Percentiles rank a stretch among this genome's conserved stretches.
Evolutionary conservation across 2,888 invertebrate species (phyloP).

Genomic region (Pachycephus smyrnensis): DNA sequence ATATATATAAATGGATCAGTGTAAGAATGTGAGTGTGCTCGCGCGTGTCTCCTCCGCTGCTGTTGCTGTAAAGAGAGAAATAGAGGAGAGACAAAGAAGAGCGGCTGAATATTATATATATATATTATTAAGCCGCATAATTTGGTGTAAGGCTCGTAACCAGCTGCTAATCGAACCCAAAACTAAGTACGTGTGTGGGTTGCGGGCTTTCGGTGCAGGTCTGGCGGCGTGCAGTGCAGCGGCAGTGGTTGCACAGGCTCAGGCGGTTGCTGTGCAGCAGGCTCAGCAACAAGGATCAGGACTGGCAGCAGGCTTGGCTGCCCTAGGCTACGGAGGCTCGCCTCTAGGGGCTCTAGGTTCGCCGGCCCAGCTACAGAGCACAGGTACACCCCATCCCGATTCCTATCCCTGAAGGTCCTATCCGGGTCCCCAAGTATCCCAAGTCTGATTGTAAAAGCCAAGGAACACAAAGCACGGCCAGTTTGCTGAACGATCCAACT

Average conservation of each 20-base stretch:
- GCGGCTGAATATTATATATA: too few relatives aligned
- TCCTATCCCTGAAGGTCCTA: too few relatives aligned
- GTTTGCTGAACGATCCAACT: too few relatives aligned
- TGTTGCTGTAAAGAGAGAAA: too few relatives aligned
- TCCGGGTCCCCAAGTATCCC: too few relatives aligned
- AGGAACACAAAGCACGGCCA: too few relatives aligned
- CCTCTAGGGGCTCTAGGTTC: conserved; percentile 65
- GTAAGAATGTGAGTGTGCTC: too few relatives aligned
- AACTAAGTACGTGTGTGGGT: conserved; percentile 41
- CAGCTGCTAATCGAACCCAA: neutral
- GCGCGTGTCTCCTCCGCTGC: too few relatives aligned
- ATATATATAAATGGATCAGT: too few relatives aligned
- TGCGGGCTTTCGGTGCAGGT: conserved; percentile 69
- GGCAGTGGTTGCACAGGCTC: conserved; percentile 64
- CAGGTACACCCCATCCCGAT: conserved; percentile 52
- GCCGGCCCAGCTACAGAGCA: conserved; percentile 65
- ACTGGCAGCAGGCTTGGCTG: conserved; percentile 64
- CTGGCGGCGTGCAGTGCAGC: conserved; percentile 73
- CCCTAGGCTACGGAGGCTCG: conserved; percentile 65
- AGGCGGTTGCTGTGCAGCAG: conserved; percentile 65
- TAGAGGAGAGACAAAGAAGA: too few relatives aligned
- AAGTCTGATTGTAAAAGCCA: too few relatives aligned
- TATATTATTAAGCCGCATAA: too few relatives aligned
- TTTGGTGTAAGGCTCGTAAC: conserved; percentile 6
- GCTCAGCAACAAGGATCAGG: conserved; percentile 65